Percentiles rank a stretch among this genome's conserved stretches.
Conservation (phyloP, 2,888 invertebrate genomes). For the Thalpophila matura region DNA sequence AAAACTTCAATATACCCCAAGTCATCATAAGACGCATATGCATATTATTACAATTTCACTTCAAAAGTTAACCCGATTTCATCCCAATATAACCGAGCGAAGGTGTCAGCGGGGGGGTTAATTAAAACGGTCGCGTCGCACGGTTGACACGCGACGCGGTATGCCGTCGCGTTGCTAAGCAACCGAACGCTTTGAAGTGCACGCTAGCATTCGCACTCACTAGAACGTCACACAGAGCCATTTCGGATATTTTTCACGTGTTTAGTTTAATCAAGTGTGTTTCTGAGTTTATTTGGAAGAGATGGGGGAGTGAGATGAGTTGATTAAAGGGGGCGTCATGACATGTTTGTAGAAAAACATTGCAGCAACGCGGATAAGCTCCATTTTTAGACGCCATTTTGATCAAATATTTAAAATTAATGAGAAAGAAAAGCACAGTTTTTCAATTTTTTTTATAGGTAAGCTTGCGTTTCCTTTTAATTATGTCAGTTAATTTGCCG, state of each 20-base stretch:
- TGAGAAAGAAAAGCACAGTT: too few relatives aligned
- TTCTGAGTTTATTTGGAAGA: conserved; percentile 37
- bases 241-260: conserved; percentile 47
- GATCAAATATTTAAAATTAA: not conserved
- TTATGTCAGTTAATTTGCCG: too few relatives aligned
- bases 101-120: conserved; percentile 41
- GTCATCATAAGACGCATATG: too few relatives aligned
- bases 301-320: conserved; percentile 16
- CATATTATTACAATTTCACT: conserved; percentile 9
- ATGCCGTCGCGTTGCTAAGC: conserved; percentile 54
- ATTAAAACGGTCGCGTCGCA: conserved; percentile 55
- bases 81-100: conserved; percentile 30
- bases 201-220: conserved; percentile 32
- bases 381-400: not conserved
- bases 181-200: conserved; percentile 57
- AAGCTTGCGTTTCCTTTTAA: too few relatives aligned
- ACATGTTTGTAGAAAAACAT: conserved; percentile 22
- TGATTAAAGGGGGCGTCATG: conserved; percentile 34
- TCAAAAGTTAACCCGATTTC: conserved; percentile 24
- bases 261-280: conserved; percentile 53
- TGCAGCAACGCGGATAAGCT: not conserved
- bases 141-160: conserved; percentile 50
- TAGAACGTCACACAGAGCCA: conserved; percentile 35
- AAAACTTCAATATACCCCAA: too few relatives aligned
- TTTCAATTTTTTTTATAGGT: too few relatives aligned